These are phyloP conservation scores for Porites australiensis DNA, from an alignment of 64 coral and sea anemone species.

Conservation along the genomic window DNA sequence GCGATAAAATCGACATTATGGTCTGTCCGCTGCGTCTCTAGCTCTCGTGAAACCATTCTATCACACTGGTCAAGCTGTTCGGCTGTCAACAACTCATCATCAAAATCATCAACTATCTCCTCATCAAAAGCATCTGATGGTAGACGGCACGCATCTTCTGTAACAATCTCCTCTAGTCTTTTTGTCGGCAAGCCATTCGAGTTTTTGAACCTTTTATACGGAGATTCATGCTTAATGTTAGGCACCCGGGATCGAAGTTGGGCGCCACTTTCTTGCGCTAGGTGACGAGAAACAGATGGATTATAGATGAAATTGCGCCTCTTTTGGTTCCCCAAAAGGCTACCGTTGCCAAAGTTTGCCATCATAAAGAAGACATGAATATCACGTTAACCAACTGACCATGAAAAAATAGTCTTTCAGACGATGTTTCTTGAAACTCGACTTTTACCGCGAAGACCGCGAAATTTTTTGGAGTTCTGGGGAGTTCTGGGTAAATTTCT, in stretches of 20 bases:
- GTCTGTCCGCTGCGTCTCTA: not conserved
- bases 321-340: slow-evolving; percentile 59
- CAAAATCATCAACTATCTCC: slow-evolving; percentile 83
- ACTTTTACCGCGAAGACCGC: slow-evolving; percentile 40
- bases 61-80: slow-evolving; percentile 79
- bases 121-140: slow-evolving; percentile 89
- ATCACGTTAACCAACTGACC: not conserved
- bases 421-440: not conserved
- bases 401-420: not conserved
- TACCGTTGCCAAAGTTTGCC: slow-evolving; percentile 67
- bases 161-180: slow-evolving; percentile 32
- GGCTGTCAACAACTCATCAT: slow-evolving; percentile 74
- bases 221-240: not conserved
- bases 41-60: slow-evolving; percentile 46
- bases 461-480: no score
- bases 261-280: not conserved
- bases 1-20: not conserved
- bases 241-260: not conserved
- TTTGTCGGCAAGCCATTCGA: slow-evolving; percentile 43
- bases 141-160: slow-evolving; percentile 65
- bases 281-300: not conserved
- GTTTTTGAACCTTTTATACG: slow-evolving; percentile 71
- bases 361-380: slow-evolving; percentile 18
- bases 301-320: slow-evolving; percentile 87
- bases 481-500: not conserved